These are phyloP conservation scores for Nyctibius bracteatus DNA, from an alignment of 2,113 vertebrate genomes.

Conservation along the genomic window DNA sequence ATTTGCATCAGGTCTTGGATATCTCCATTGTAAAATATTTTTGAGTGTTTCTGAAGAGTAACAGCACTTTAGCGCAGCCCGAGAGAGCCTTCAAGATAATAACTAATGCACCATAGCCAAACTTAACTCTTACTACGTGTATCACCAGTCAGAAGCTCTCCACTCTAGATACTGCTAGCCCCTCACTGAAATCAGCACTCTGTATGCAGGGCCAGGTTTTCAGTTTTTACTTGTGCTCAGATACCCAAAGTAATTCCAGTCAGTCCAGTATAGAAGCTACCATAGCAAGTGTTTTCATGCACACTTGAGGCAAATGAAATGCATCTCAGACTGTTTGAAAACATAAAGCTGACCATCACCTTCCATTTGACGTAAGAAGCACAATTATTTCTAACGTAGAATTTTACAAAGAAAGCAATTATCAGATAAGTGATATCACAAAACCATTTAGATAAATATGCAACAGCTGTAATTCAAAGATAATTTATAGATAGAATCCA, in stretches of 20 bases:
- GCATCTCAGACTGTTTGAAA: background rate
- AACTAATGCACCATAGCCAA: background rate
- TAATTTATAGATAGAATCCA: background rate
- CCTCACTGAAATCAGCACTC: background rate
- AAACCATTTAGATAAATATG: background rate
- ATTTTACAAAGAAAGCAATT: background rate
- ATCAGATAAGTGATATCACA: background rate
- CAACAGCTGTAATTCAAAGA: background rate
- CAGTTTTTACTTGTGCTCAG: background rate
- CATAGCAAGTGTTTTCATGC: background rate
- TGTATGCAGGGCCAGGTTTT: background rate
- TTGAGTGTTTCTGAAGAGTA: background rate
- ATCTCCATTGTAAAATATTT: background rate
- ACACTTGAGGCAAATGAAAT: background rate
- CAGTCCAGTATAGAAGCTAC: background rate
- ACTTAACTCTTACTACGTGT: background rate
- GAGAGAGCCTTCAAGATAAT: background rate
- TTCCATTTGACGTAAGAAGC: background rate
- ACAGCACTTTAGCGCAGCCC: background rate
- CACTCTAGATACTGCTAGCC: background rate
- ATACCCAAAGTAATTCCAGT: background rate
- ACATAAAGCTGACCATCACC: background rate
- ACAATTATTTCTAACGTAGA: background rate
- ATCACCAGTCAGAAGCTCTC: background rate
- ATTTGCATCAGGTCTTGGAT: slow-evolving; percentile 26